Evolutionary conservation across 2,797 vertebrate species (phyloP).

Genomic region (Leucoraja ocellata): DNA sequence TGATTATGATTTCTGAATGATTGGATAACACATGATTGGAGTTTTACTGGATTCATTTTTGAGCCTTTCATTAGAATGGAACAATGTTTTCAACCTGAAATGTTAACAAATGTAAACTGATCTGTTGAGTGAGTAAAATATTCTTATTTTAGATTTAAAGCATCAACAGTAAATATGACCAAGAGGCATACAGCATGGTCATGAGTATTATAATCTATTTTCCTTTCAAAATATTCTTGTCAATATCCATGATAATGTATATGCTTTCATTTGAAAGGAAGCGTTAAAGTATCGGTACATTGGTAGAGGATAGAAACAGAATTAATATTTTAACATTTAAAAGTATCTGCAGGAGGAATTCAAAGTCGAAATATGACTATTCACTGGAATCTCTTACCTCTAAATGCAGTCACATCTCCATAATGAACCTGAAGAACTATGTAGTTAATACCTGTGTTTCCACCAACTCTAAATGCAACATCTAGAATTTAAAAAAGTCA

Average conservation of each 20-base stretch:
- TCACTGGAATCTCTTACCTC: slow-evolving; percentile 59
- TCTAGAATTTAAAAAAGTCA: slow-evolving; percentile 58
- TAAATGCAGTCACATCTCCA: slow-evolving; percentile 78
- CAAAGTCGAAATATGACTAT: not conserved
- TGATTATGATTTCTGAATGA: too few species aligned
- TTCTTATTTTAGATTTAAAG: too few species aligned
- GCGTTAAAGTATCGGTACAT: not conserved
- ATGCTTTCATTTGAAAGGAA: not conserved
- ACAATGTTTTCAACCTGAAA: too few species aligned
- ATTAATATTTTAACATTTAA: too few species aligned
- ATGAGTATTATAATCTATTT: not conserved
- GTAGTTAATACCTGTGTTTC: slow-evolving; percentile 69
- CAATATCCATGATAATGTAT: not conserved
- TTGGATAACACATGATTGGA: too few species aligned
- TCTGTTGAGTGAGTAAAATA: too few species aligned
- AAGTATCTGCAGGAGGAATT: not conserved
- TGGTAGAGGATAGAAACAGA: not conserved
- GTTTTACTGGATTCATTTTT: too few species aligned
- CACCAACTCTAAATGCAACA: slow-evolving; percentile 92
- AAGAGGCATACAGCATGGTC: not conserved
- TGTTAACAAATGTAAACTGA: too few species aligned
- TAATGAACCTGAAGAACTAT: slow-evolving; percentile 96
- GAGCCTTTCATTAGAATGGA: too few species aligned
- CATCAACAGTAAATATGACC: not conserved
- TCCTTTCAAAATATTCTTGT: not conserved